These are phyloP conservation scores for Gambusia yucatana DNA, from an alignment of 2,797 vertebrate genomes.

Conservation along the genomic window DNA sequence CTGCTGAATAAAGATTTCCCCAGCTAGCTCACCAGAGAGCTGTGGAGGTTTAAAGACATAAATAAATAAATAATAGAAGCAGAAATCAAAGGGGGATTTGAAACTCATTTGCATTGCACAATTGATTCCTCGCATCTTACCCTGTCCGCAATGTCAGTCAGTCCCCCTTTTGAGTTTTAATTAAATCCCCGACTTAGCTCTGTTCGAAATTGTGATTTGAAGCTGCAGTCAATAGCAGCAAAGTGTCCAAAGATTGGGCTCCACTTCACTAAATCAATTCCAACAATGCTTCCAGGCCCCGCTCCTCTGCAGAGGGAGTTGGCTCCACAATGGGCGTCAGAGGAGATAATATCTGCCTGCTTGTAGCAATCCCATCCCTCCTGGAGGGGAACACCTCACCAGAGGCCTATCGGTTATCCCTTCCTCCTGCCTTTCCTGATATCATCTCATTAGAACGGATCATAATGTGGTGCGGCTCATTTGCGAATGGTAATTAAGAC, in stretches of 20 bases:
- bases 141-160: conserved; percentile 75
- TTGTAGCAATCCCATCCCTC: conserved; percentile 51
- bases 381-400: conserved; percentile 37
- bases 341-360: conserved; percentile 62
- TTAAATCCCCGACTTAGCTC: conserved; percentile 80
- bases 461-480: conserved; percentile 47
- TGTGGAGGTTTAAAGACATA: conserved; percentile 6
- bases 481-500: conserved; percentile 61
- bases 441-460: conserved; percentile 62
- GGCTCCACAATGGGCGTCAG: conserved; percentile 57
- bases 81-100: conserved; percentile 56
- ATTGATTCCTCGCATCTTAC: conserved; percentile 71
- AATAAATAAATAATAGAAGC: conserved; percentile 49
- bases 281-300: conserved; percentile 61
- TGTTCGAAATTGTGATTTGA: conserved; percentile 76
- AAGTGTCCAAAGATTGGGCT: conserved; percentile 75
- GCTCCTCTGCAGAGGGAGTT: conserved; percentile 52
- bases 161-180: conserved; percentile 78
- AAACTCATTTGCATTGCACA: conserved; percentile 69
- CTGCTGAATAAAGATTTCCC: conserved; percentile 46
- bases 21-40: conserved; percentile 35
- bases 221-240: conserved; percentile 72
- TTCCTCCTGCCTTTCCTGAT: conserved; percentile 43
- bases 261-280: conserved; percentile 76
- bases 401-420: conserved; percentile 42